Evolutionary conservation across 1,140 invertebrate genomes (phyloP).

Genomic region (Apis mellifera): DNA sequence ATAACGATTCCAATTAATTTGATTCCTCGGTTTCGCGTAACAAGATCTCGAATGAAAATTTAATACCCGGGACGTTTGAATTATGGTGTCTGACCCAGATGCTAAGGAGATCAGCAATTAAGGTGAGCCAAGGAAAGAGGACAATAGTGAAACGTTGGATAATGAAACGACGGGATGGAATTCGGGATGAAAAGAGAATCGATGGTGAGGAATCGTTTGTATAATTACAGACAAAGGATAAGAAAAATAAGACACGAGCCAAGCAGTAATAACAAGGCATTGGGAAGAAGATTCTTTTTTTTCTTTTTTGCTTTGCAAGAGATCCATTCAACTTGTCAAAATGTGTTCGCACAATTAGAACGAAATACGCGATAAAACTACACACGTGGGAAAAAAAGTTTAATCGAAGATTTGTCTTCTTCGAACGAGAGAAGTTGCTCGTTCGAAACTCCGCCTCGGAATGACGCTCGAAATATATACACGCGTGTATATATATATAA

Average conservation of each 20-base stretch:
- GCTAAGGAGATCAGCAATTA: conserved; percentile 37
- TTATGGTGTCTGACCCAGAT: conserved; percentile 30
- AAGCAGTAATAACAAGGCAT: no score
- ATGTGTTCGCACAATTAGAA: no score
- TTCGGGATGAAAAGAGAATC: conserved; percentile 32
- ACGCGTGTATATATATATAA: no score
- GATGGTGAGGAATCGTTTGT: conserved; percentile 22
- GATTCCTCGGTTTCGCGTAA: background rate
- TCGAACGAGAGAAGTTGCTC: conserved; percentile 2
- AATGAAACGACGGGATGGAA: conserved; percentile 38
- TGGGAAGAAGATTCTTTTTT: no score
- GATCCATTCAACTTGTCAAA: no score
- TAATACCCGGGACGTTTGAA: background rate
- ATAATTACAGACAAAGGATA: conserved; percentile 26
- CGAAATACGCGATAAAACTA: no score
- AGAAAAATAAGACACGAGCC: no score
- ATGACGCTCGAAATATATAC: background rate
- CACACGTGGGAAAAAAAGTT: no score
- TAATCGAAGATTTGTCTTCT: no score
- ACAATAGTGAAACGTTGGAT: conserved; percentile 26
- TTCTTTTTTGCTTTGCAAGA: no score
- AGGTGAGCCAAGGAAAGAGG: conserved; percentile 5
- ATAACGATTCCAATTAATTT: conserved; percentile 19
- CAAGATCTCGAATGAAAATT: background rate
- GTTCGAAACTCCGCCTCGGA: background rate